Conservation (phyloP, 2,113 vertebrate genomes). For the Pomatorhinus ruficollis region DNA sequence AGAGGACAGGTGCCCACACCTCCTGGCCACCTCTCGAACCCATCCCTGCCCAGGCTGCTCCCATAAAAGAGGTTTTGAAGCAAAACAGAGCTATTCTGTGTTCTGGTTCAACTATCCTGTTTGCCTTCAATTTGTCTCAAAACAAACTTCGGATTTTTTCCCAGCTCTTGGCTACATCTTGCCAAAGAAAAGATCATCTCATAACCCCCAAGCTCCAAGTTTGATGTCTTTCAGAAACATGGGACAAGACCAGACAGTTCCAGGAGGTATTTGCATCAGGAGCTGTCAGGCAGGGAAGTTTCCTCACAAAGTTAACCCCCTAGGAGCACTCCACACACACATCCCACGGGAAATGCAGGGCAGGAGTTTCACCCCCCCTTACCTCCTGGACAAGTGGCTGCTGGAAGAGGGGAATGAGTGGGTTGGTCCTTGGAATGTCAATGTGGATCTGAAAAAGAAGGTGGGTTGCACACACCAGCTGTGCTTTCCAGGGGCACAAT, state of each 20-base stretch:
- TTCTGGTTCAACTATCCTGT: background rate
- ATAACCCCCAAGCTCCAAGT: background rate
- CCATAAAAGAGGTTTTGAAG: background rate
- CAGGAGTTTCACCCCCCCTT: constrained; percentile 37
- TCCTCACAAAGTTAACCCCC: background rate
- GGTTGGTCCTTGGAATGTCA: constrained; percentile 98
- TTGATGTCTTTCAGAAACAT: background rate
- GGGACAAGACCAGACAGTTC: background rate
- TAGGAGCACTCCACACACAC: background rate
- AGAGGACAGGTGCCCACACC: background rate
- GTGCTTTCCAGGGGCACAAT: background rate
- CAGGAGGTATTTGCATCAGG: background rate
- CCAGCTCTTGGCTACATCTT: background rate
- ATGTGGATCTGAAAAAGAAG: constrained; percentile 91
- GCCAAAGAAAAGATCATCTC: background rate
- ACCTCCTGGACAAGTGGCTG: constrained; percentile 97
- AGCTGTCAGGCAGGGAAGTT: background rate
- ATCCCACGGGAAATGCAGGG: background rate
- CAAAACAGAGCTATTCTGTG: background rate
- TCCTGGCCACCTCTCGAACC: background rate
- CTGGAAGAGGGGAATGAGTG: constrained; percentile 97
- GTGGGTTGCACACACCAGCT: background rate
- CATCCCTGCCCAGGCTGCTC: accelerated
- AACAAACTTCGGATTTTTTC: background rate
- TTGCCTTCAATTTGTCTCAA: background rate